Evolutionary conservation across 2,888 invertebrate species (phyloP).

Genomic region (Gnatocerus cornutus): DNA sequence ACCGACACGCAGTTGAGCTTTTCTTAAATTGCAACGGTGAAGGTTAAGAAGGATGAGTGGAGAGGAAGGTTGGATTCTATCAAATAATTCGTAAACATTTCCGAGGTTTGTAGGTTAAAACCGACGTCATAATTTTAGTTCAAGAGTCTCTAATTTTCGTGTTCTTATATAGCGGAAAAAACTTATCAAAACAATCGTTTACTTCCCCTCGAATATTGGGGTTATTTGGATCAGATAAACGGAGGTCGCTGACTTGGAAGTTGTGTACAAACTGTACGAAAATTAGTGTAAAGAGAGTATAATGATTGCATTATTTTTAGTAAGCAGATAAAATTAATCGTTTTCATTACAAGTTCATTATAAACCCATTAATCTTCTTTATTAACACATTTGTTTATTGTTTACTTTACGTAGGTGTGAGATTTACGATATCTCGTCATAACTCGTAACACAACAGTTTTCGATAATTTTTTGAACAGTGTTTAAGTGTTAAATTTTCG

Average conservation of each 20-base stretch:
- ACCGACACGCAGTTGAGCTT: constrained; percentile 29
- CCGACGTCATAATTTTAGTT: too few species aligned
- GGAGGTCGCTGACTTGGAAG: constrained; percentile 9
- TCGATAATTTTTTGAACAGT: neutral
- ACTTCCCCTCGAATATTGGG: too few species aligned
- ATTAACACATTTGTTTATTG: neutral
- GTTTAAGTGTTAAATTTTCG: too few species aligned
- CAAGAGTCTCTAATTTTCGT: too few species aligned
- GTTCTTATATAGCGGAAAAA: too few species aligned
- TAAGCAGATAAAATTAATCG: too few species aligned
- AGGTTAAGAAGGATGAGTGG: constrained; percentile 18
- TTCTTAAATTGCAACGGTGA: constrained; percentile 23
- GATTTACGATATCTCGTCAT: neutral
- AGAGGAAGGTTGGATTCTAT: constrained; percentile 4
- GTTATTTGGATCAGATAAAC: neutral
- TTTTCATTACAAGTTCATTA: neutral
- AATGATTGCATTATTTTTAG: too few species aligned
- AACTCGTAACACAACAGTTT: neutral
- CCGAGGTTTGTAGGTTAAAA: too few species aligned
- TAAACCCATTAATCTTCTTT: neutral
- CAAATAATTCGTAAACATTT: neutral
- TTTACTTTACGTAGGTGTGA: neutral
- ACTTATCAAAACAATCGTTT: too few species aligned
- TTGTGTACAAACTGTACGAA: neutral
- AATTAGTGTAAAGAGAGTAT: too few species aligned